Evolutionary conservation across 2,113 vertebrate genomes (phyloP), one percentile per base, ranked within the genome.

Genomic region (Nipponia nippon): DNA sequence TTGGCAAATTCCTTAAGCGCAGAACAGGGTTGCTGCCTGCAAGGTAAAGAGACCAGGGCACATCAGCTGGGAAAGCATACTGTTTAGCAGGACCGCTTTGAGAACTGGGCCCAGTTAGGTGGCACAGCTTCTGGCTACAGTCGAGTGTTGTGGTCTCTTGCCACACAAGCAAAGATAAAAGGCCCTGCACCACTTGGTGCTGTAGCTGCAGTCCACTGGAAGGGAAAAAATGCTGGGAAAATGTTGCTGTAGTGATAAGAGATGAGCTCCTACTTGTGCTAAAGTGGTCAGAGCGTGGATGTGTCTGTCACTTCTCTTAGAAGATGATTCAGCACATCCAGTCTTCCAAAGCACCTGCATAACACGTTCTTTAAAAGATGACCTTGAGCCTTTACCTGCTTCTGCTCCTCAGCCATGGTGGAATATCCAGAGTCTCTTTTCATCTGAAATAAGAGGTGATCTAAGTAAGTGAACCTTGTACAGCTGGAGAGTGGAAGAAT

Each of bases 371-470:
- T 40, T n/a, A 59, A 82, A 26, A 46, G 47, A 18, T 17, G 62
- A 83, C 22, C 55, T 76, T 22, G 70, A 73, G 42, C 29, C 44
- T 91, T 97, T 96, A 98, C 97, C 97, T 97, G 97, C 53, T 89
- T 85, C 66, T 90, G 75, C 90, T 89, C 93, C 61, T 84, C 78
- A 18, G 49, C 32, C 19, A 4, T 11, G 30, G 77, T 61, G 53
- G 20, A 53, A 32, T 34, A 88, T 32, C 72, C 88, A 40, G 76
- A 67, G 50, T 90, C 66, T 83, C 19, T 76, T 55, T 92, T 93
- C 97, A 98, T 98, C 98, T 98, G 95, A 84, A 98, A 97, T 13
- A 87, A 97, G 73, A 96, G 32, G 70, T 70, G 42, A 95, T 25
- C 4, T 14, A 20, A 52, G n/a, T 94, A 47, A 97, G 55, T 66